Evolutionary conservation across 2,113 vertebrate species (phyloP), one percentile per base, ranked within the genome.

Genomic region (Columba livia): DNA sequence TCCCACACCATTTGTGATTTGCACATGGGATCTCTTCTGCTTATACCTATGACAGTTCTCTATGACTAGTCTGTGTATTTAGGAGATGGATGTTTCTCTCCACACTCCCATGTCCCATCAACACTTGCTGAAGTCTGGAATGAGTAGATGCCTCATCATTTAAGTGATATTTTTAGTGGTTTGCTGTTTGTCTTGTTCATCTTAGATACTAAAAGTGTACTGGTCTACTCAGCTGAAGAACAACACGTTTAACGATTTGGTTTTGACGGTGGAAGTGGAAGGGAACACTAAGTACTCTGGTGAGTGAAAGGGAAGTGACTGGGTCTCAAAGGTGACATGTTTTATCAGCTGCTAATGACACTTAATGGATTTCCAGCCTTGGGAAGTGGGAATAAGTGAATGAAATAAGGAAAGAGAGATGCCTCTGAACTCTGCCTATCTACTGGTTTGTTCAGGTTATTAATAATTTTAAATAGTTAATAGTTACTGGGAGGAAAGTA

Each of bases 201-300:
- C 57, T n/a, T 78, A 99, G 98, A 66, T 98, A 79, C 64, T 97
- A 40, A 99, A 98, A 71, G 88, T 96, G 51, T 99, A 97, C 91
- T 88, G 98, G 79, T 58, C 97, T 34, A 53, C 98, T 80, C 97
- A 98, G 34, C 85, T 96, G 36, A 91, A 95, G 31, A 92, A 96
- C 62, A 94, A 34, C 18, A 83, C 58, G 0, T 99, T 98, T 77
- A 34, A 70, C 0, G 44, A 97, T 40, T 75, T 99, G 77, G 77
- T 96, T 24, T 98, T 99, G 88, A 97, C 75, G 0, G 98, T 99
- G 48, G 97, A 87, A 61, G 93, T 98, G 44, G 64, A 96, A 92
- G 95, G 95, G 11, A 92, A 3, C 6, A 4, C 96, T 36, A 77
- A 80, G 6, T 80, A 96, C 36, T 15, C 93, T 17, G 95, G 96